These are phyloP conservation scores for Miniopterus natalensis DNA, from an alignment of 2,113 vertebrate genomes.

Conservation along the genomic window DNA sequence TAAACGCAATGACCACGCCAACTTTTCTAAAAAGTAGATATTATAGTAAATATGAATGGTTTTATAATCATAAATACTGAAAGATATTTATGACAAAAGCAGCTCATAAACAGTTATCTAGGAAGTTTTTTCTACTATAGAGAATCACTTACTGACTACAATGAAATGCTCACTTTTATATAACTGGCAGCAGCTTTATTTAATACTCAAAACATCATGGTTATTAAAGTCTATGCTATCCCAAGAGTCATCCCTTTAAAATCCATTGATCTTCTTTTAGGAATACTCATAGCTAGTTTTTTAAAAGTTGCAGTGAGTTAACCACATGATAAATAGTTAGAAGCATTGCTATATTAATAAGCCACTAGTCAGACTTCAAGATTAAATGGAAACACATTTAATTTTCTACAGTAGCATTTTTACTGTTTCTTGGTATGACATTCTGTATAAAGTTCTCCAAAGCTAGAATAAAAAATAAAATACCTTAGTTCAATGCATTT, in stretches of 20 bases:
- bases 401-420: background rate
- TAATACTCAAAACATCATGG: background rate
- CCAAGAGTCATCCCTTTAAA: slow-evolving; percentile 9
- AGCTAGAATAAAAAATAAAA: background rate
- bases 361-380: background rate
- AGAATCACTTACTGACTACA: background rate
- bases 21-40: slow-evolving; percentile 23
- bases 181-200: background rate
- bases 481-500: background rate
- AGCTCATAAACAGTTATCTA: background rate
- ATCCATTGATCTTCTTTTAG: background rate
- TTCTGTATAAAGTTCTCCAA: slow-evolving; percentile 5
- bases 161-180: background rate
- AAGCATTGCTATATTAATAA: background rate
- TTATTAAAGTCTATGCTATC: background rate
- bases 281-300: background rate
- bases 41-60: background rate
- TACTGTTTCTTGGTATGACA: slow-evolving; percentile 1
- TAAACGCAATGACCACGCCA: background rate
- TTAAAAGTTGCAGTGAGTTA: slow-evolving; percentile 11
- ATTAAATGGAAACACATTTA: slow-evolving; percentile 6
- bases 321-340: background rate
- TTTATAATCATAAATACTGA: slow-evolving; percentile 24
- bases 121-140: background rate
- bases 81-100: background rate